Evolutionary conservation across 2,797 vertebrate species (phyloP).

Genomic region (Scarus forsteni): DNA sequence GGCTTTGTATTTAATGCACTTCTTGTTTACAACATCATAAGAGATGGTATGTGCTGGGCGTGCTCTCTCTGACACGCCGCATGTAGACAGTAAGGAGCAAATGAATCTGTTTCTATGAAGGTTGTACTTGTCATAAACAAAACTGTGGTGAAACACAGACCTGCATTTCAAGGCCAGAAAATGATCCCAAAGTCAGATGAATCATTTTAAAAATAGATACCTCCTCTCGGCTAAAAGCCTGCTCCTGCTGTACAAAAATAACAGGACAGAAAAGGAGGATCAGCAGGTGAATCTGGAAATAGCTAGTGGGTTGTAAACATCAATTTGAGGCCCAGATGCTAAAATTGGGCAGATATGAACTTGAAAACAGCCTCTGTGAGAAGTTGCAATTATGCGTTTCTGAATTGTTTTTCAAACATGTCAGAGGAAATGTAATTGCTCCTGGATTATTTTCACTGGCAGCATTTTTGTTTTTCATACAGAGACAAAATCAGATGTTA

Average conservation of each 20-base stretch:
- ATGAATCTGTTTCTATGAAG: constrained; percentile 50
- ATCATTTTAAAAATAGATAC: constrained; percentile 75
- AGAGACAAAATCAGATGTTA: neutral
- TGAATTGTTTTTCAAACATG: constrained; percentile 28
- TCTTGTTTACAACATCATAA: constrained; percentile 22
- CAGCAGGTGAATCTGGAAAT: constrained; percentile 48
- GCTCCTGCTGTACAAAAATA: constrained; percentile 25
- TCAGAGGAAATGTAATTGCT: constrained; percentile 43
- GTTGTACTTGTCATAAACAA: constrained; percentile 65
- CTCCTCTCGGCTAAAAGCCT: constrained; percentile 35
- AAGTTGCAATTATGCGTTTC: constrained; percentile 27
- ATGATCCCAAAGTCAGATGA: constrained; percentile 71
- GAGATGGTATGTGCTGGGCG: constrained; percentile 13
- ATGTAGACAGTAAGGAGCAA: constrained; percentile 51
- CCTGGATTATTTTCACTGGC: constrained; percentile 12
- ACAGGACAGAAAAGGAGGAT: constrained; percentile 20
- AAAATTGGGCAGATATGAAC: constrained; percentile 24
- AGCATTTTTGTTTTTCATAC: neutral
- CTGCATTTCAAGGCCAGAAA: constrained; percentile 53
- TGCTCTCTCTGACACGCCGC: constrained; percentile 30
- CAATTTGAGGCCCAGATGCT: constrained; percentile 43
- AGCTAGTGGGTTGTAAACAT: constrained; percentile 51
- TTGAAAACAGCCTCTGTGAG: constrained; percentile 5
- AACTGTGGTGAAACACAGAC: constrained; percentile 56
- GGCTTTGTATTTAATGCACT: constrained; percentile 6